Percentiles rank a stretch among this genome's conserved stretches.
phyloP scores from a whole-genome alignment of 2,797 vertebrate species.

The Psittacula echo region DNA sequence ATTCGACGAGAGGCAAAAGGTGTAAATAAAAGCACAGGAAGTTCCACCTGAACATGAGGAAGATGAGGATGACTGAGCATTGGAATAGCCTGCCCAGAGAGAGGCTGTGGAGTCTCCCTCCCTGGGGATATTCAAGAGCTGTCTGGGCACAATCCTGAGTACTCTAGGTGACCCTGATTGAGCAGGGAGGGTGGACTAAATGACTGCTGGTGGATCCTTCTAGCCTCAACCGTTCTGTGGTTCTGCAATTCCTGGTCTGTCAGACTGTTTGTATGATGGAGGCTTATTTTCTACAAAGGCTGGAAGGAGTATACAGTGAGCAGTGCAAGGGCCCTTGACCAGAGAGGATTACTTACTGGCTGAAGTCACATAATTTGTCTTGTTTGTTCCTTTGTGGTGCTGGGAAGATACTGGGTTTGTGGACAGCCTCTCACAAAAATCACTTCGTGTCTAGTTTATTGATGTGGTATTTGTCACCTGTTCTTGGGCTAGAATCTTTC shows the following conservation, averaged over 20 bases:
- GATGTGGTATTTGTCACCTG: not conserved
- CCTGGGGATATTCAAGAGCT: not conserved
- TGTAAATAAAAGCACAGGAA: not conserved
- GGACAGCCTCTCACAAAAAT: not conserved
- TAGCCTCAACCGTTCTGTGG: not conserved
- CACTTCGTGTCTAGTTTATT: not conserved
- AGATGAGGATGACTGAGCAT: not conserved
- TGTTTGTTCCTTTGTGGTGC: not conserved
- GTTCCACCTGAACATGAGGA: not conserved
- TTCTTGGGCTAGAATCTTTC: not conserved
- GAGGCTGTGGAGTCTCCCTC: not conserved
- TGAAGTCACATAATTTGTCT: not conserved
- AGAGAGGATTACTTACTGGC: not conserved
- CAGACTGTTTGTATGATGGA: not conserved
- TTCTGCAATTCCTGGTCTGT: not conserved
- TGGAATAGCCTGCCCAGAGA: not conserved
- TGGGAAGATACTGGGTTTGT: not conserved
- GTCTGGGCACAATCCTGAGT: not conserved
- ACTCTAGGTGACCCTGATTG: not conserved
- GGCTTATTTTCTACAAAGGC: not conserved
- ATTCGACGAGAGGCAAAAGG: not conserved
- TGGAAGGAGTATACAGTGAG: not conserved
- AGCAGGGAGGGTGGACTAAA: not conserved
- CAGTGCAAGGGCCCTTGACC: not conserved
- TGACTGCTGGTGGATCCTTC: not conserved